Conservation (phyloP, 2,113 vertebrate genomes). For the Trachemys scripta region DNA sequence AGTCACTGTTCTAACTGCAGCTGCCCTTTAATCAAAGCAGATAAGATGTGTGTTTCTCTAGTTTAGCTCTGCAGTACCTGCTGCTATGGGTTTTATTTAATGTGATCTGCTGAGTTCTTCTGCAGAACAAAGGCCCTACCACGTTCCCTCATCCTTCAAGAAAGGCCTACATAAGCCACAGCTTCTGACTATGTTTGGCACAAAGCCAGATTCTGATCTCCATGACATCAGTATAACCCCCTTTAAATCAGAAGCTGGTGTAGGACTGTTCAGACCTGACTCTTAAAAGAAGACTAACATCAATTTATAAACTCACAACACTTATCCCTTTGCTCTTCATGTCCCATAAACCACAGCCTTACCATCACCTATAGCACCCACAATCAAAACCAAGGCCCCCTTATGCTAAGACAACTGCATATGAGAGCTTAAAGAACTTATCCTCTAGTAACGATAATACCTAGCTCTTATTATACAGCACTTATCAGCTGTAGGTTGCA, state of each 20-base stretch:
- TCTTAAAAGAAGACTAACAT: background rate
- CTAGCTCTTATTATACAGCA: background rate
- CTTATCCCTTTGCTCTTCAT: background rate
- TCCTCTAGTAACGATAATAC: too few relatives aligned
- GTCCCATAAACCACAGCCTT: background rate
- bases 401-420: background rate
- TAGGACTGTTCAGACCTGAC: background rate
- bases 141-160: background rate
- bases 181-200: accelerated
- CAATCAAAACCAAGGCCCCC: background rate
- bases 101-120: conserved; percentile 13
- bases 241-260: background rate
- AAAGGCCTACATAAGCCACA: background rate
- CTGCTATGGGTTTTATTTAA: conserved; percentile 31
- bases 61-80: conserved; percentile 29
- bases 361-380: background rate
- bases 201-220: background rate
- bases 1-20: conserved; percentile 21
- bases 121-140: conserved; percentile 3
- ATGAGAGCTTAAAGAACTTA: background rate
- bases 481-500: background rate
- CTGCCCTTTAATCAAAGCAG: conserved; percentile 39
- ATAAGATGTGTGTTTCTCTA: conserved; percentile 32
- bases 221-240: background rate
- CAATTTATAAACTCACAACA: background rate